Evolutionary conservation across 2,113 vertebrate species (phyloP), one percentile per base, ranked within the genome.

Genomic region (Sinosuthora webbiana): DNA sequence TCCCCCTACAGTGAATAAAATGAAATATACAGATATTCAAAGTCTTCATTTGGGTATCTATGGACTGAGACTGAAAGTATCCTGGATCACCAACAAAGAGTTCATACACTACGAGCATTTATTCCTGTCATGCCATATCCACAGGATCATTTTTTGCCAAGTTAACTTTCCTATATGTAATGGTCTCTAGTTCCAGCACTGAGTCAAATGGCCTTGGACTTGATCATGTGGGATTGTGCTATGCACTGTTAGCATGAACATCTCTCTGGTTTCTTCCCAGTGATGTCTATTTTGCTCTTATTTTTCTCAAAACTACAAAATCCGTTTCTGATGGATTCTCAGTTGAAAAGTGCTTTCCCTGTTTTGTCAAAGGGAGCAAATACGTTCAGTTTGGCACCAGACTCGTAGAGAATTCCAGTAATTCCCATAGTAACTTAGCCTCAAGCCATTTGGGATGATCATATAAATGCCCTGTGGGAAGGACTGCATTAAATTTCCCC

Each of bases 51-150:
- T 94, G 3, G 4, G 68, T 75, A 63, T 89, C 68, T 85, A 31
- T 3, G 4, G 57, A 52, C 71, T 82, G 82, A 62, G 55, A 67
- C 45, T 69, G 84, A 95, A 96, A 94, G 88, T 76, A 83, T 83
- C 77, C 78, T 96, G 93, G 95, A 94, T 94, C 82, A 90, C 39
- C 74, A 80, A 94, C 91, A 90, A 84, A 94, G 68, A 91, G 47
- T 63, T 83, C 53, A 64, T 81, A 93, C 69, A 45, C 33, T 68
- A 47, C 0, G 1, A 94, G 44, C 0, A 0, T 56, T 95, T 62
- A 55, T 93, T 95, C 53, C 92, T 77, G 45, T 60, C 87, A 41
- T 85, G 65, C 55, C 89, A 67, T 73, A 91, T 81, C 88, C 90
- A 80, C 78, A 79, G 17, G 24, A 64, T 37, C 2, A 2, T 28